Conservation (phyloP, 37 sponge, comb jelly and placozoan species). For the Ianthella basta region DNA sequence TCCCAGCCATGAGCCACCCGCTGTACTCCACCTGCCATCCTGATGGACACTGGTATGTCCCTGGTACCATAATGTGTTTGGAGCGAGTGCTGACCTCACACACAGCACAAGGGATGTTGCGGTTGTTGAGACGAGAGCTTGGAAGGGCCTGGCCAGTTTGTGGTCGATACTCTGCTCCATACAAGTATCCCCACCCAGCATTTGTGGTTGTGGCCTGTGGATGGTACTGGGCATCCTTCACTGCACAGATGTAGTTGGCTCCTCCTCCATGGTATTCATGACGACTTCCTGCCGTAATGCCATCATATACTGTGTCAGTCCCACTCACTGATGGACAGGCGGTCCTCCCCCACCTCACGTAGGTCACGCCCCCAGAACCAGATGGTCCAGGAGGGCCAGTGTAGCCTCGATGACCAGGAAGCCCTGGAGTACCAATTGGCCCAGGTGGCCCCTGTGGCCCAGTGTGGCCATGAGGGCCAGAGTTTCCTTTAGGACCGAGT, state of each 20-base stretch:
- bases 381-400: neutral
- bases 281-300: neutral
- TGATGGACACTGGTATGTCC: constrained; percentile 7
- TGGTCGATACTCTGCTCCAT: constrained; percentile 45
- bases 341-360: constrained; percentile 33
- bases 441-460: constrained; percentile 20
- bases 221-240: constrained; percentile 28
- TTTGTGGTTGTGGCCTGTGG: neutral
- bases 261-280: constrained; percentile 44
- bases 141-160: neutral
- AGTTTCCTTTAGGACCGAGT: no score
- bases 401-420: neutral
- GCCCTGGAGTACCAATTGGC: constrained; percentile 34
- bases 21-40: neutral
- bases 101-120: constrained; percentile 32
- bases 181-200: neutral
- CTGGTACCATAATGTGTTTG: neutral
- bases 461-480: no score
- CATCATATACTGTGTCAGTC: constrained; percentile 42
- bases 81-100: constrained; percentile 11
- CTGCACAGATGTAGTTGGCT: constrained; percentile 56
- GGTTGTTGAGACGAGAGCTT: neutral
- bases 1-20: constrained; percentile 8
- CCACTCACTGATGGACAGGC: constrained; percentile 41
- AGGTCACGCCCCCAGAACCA: neutral